These are phyloP conservation scores for Poecilia wingei DNA, from an alignment of 2,797 vertebrate genomes.

Conservation along the genomic window DNA sequence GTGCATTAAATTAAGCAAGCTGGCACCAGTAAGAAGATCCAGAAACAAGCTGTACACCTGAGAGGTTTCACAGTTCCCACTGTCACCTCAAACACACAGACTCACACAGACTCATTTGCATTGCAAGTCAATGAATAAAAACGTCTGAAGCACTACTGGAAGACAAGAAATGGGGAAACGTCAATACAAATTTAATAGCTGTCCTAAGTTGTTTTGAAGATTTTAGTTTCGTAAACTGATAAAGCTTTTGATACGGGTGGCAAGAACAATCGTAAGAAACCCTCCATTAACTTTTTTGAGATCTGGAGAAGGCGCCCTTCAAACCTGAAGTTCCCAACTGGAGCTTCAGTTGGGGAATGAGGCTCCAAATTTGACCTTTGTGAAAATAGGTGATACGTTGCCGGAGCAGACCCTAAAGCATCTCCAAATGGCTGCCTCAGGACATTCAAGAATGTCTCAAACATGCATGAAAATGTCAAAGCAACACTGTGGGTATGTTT, in stretches of 20 bases:
- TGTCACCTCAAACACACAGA: slow-evolving; percentile 11
- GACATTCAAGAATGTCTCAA: too few species aligned
- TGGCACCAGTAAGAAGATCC: background rate
- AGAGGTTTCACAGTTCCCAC: slow-evolving; percentile 33
- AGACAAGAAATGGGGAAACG: background rate
- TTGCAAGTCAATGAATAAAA: background rate
- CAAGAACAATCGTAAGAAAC: background rate
- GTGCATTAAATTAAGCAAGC: background rate
- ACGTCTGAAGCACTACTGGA: background rate
- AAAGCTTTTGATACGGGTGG: background rate
- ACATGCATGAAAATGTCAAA: too few species aligned
- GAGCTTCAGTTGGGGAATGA: too few species aligned
- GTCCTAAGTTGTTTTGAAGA: background rate
- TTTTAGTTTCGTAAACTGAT: background rate
- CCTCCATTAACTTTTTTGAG: too few species aligned
- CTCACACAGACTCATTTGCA: slow-evolving; percentile 1
- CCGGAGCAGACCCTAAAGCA: too few species aligned
- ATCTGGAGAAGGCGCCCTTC: too few species aligned
- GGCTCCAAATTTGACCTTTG: too few species aligned
- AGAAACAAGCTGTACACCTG: slow-evolving; percentile 10
- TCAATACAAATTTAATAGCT: background rate
- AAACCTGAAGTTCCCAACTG: too few species aligned
- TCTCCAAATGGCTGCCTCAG: too few species aligned
- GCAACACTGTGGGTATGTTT: too few species aligned
- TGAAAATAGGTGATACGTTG: too few species aligned